Base-by-base conservation (phyloP, 1,140 invertebrate species). In the Caerostris extrusa region DNA sequence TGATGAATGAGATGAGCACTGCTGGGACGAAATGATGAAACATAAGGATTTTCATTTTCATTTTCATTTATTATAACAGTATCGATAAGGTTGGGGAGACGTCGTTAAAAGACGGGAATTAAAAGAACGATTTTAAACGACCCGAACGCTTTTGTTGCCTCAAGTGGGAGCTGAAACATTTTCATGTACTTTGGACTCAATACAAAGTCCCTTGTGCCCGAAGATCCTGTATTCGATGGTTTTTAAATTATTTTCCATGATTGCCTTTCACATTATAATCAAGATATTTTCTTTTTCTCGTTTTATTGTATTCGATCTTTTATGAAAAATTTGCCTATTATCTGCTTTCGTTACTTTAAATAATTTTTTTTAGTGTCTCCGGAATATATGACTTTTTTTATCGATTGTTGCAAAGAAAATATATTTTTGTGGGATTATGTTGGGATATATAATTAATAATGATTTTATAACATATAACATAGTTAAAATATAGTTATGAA, bases 21-120 rank as follows among this genome's bases (percentile, higher is more conserved):
- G 19, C n/a, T 34, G 58, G 34, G 34, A 71, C 17, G 67, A 77
- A 90, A 90, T 85, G 83, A 85, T 50, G 88, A 90, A 34, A 34
- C 53, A 61, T 90, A 69, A 90, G 53, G 88, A 90, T 90, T 90
- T 90, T 90, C 64, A 71, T 71, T n/a, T n/a, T n/a, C n/a, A n/a
- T n/a, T 90, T 90, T 71, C 64, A 60, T 85, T 85, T 77, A 53
- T 50, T 77, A 77, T 77, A 19, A 50, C 71, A 50, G 34, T 34
- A 12, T 77, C 71, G 71, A 77, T 77, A 77, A 77, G 34, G 34
- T 77, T 77, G 53, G 50, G 53, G 34, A 77, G 34, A 77, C 50
- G 71, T 34, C 71, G 53, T 77, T 77, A 77, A 69, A 77, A 77
- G 71, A 77, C 50, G 61, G n/a, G 61, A 67, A n/a, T 53, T 50